These are phyloP conservation scores for Invenusta paracnida DNA, from an alignment of 2,888 invertebrate genomes.

Conservation along the genomic window DNA sequence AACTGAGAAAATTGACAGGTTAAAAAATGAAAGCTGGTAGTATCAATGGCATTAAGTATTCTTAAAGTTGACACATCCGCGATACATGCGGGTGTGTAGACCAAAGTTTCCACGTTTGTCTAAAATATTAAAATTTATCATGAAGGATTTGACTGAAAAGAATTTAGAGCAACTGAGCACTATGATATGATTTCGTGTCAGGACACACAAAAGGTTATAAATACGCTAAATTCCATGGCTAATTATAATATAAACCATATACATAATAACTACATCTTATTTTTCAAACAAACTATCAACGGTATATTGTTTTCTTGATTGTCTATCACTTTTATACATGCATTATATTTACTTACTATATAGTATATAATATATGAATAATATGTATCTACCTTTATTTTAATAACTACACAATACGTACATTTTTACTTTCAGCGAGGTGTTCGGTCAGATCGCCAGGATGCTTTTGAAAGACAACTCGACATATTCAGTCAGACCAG, in stretches of 20 bases:
- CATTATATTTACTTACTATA: too few relatives aligned
- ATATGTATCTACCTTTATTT: too few relatives aligned
- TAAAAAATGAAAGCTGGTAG: background rate
- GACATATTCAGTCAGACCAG: conserved; percentile 56
- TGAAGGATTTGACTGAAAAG: background rate
- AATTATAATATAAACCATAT: too few relatives aligned
- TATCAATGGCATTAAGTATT: background rate
- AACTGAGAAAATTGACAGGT: background rate
- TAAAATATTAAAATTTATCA: background rate
- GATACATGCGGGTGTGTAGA: background rate
- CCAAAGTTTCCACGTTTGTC: background rate
- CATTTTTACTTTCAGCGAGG: background rate
- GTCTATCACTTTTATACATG: too few relatives aligned
- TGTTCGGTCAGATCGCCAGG: conserved; percentile 52
- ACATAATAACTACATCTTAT: too few relatives aligned
- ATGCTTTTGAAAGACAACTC: conserved; percentile 53
- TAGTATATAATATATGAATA: too few relatives aligned
- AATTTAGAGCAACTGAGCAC: background rate
- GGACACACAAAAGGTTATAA: background rate
- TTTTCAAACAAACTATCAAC: too few relatives aligned
- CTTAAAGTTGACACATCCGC: background rate
- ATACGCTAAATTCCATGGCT: background rate
- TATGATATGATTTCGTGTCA: background rate
- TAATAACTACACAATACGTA: too few relatives aligned
- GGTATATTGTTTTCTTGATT: too few relatives aligned